Evolutionary conservation across 2,797 vertebrate species (phyloP), one percentile per base, ranked within the genome.

Genomic region (Enteromius mattozi): DNA sequence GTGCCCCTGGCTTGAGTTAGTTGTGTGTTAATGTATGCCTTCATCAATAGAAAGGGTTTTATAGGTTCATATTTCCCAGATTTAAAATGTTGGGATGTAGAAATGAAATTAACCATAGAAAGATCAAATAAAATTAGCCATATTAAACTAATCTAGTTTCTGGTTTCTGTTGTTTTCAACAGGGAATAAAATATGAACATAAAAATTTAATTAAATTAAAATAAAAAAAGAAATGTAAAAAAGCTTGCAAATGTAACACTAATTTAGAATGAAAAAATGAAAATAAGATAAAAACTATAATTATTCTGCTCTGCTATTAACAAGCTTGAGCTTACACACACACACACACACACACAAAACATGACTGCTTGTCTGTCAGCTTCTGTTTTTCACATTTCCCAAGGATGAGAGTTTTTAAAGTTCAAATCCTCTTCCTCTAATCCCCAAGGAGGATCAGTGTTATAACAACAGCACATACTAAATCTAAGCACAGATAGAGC

Each of bases 341-440:
- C 21, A 59, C 56, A 59, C 21, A 59, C 47, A 59, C 56, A 5
- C 56, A 45, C 40, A 40, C 14, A 72, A 24, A 30, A 4, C n/a
- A 19, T 40, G 3, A 71, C 49, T 56, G 80, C 51, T 10, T 45
- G 24, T 61, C 49, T 63, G 4, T 33, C 13, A 47, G 2, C 54
- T 30, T 33, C 49, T 19, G 59, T 75, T 75, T 75, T 75, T 35
- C 14, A 54, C 4, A 76, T 66, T 82, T 83, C 6, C 61, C 45
- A 76, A 30, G 7, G 30, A 66, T 65, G 30, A 72, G 68, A 37
- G 69, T 47, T 74, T 82, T 40, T 40, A 54, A 76, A 76, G 80
- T 71, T 82, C 33, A 86, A 75, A 81, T 78, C 65, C 59, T 56
- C 63, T 78, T 86, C 65, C 19, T 35, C 24, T 76, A 65, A 76